Base-by-base conservation (phyloP, 2,113 vertebrate genomes). In the Suncus etruscus region DNA sequence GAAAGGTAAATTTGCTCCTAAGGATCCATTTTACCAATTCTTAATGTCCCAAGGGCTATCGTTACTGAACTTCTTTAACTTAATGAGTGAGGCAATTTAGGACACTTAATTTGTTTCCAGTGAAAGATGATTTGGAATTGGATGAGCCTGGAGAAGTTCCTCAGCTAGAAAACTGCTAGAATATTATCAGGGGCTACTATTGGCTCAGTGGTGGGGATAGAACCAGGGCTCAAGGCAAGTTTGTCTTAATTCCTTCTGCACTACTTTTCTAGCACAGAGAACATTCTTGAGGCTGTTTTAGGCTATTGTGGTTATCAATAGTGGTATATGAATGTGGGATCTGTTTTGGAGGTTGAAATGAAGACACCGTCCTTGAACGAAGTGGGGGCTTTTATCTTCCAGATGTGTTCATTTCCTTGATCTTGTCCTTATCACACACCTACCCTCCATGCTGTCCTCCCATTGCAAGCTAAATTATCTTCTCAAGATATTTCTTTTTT, bases 401-500 rank as follows among this genome's bases (percentile, higher is more conserved):
- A 70, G 1, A 18, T 25, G 16, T 65, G 24, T 65, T 65, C 63
- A 25, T 85, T 91, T 86, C 18, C 86, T 87, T 32, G 18, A 75
- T 78, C 3, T 75, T 22, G 61, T 85, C 29, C 54, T 93, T 87
- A 22, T n/a, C 68, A 2, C 27, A n/a, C 18, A 11, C 11, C 4
- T 11, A 20, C 32, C 22, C 22, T 31, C 45, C 61, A 20, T 4
- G 24, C 27, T 48, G 48, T 27, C 74, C 27, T 16, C 4, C 31
- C 25, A 31, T 24, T 83, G 15, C 27, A 78, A 81, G 89, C 65
- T 93, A 68, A 93, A 85, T 94, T 82, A 91, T 91, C 91, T 90
- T 12, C 61, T 93, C 14, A 48, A 15, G 32, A 20, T 93, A 48
- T 89, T 88, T 83, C 5, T 51, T 51, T 51, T 51, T 51, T 51